Percentiles rank a stretch among this genome's conserved stretches.
Conservation (phyloP, 2,113 vertebrate genomes). For the Cathartes aura region DNA sequence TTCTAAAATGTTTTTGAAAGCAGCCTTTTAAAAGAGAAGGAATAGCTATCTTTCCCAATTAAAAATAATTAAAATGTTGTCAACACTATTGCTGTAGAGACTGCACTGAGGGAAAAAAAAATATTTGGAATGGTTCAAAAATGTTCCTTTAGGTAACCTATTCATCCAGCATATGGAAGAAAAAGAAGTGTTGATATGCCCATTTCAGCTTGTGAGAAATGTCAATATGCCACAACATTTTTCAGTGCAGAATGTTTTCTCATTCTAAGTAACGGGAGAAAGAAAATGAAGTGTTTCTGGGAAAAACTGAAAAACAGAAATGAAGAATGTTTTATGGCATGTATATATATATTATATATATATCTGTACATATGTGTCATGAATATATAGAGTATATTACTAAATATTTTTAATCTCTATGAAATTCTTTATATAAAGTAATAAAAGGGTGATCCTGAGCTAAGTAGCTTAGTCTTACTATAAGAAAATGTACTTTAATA, state of each 20-base stretch:
- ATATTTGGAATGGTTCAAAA: background rate
- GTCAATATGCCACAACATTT: background rate
- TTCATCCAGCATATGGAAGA: background rate
- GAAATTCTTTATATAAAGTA: background rate
- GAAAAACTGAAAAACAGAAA: background rate
- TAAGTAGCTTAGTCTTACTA: background rate
- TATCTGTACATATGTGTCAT: background rate
- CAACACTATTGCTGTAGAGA: background rate
- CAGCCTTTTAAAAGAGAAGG: background rate
- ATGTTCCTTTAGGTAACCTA: background rate
- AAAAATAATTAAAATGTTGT: background rate
- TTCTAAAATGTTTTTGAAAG: background rate
- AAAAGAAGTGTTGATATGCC: background rate
- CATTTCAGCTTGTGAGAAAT: conserved; percentile 23
- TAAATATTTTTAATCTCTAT: background rate
- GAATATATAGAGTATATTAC: background rate
- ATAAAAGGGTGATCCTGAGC: background rate
- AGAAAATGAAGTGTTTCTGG: background rate
- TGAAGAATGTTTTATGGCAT: background rate
- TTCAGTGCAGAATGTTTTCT: background rate
- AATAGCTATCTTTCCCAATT: background rate
- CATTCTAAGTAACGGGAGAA: background rate
- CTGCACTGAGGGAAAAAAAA: background rate
- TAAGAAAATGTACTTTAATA: background rate
- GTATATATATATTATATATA: background rate